Evolutionary conservation across 2,888 invertebrate species (phyloP), one percentile per base, ranked within the genome.

Genomic region (Diplazon laetatorius): DNA sequence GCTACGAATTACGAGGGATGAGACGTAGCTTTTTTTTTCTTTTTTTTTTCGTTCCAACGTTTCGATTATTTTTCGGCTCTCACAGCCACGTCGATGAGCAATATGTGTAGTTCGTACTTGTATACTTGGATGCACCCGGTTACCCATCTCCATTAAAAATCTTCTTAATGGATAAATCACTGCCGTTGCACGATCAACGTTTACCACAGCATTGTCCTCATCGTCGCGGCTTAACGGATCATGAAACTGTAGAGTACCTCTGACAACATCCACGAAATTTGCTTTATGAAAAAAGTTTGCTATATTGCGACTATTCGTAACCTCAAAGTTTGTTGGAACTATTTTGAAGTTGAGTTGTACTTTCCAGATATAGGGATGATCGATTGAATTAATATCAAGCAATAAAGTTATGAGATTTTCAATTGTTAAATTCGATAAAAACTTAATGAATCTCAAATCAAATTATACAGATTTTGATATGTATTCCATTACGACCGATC

Each of bases 1-100:
- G 87, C 86, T 82, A 81, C 81, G 77, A 84, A 86, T 86, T 85
- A 86, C 82, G 78, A 82, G 84, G 85, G 87, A 73, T 80, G 73
- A 55, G 71, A 48, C 76, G 55, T 37, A 14, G 66, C 55, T 30
- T 75, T n/a, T n/a, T n/a, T n/a, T n/a, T n/a, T n/a, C n/a, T n/a
- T n/a, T n/a, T n/a, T n/a, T n/a, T n/a, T n/a, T 75, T 72, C 55
- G 39, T 74, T 60, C 39, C 50, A 30, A 8, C 37, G 63, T 72
- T 80, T 75, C 66, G 65, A 78, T 81, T 70, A 75, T 77, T 77
- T 68, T 42, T 14, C 63, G 39, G 52, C 69, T 65, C 63, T 25
- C 16, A 44, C 55, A 68, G 18, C n/a, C 14, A 48, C 44, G 30
- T 42, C 52, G 42, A 46, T 42, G n/a, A 39, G 12, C 62, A 44